A percentile compares a stretch with the other conserved stretches of the same genome.
Conservation (phyloP, 2,113 vertebrate genomes). For the Odocoileus hemionus region DNA sequence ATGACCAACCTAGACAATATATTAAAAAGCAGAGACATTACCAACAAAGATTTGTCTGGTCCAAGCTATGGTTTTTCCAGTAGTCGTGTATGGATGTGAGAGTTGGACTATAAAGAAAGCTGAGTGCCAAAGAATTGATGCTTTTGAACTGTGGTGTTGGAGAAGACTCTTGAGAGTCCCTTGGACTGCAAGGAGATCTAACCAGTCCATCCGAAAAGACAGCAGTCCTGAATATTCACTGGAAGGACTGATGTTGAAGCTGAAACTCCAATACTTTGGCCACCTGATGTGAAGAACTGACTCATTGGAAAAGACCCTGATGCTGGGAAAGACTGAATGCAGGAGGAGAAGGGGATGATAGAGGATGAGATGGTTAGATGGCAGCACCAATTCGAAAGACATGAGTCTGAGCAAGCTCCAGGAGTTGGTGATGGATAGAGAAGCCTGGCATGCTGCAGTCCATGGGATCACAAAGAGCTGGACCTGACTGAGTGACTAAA, state of each 20-base stretch:
- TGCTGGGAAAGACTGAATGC: not conserved
- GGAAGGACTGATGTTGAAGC: not conserved
- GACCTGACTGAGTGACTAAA: not conserved
- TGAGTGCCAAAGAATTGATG: not conserved
- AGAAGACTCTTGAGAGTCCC: not conserved
- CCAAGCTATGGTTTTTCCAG: not conserved
- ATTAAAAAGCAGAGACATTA: not conserved
- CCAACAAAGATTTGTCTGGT: not conserved
- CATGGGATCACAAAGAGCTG: not conserved
- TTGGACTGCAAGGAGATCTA: not conserved
- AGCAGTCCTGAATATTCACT: not conserved
- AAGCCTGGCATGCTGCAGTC: not conserved
- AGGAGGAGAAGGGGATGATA: not conserved
- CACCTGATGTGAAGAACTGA: not conserved
- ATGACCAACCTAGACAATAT: not conserved
- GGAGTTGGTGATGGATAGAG: not conserved
- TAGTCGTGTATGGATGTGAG: not conserved
- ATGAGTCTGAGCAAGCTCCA: not conserved
- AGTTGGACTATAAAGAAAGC: not conserved
- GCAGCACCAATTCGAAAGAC: fast-evolving
- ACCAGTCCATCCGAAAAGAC: not conserved
- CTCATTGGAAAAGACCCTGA: not conserved
- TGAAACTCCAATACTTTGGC: not conserved
- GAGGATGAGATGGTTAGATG: not conserved
- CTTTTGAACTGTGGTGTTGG: not conserved